Conservation (phyloP, 2,113 vertebrate genomes). For the Geococcyx californianus region DNA sequence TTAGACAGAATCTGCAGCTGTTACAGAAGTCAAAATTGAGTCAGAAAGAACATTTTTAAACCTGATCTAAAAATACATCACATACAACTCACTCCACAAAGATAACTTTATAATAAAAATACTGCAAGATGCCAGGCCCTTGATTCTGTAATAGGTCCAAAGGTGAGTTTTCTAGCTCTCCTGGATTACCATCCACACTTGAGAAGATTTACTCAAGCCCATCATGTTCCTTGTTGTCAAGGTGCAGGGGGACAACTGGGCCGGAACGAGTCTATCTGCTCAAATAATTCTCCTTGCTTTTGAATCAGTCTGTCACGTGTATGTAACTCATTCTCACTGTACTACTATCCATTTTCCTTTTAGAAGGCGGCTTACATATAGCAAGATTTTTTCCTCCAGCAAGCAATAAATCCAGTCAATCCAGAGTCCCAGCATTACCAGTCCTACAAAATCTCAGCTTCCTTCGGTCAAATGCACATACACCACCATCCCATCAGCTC, state of each 20-base stretch:
- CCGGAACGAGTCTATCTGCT: background rate
- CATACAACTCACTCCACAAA: background rate
- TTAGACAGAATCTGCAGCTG: background rate
- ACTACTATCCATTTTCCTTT: background rate
- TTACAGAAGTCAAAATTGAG: background rate
- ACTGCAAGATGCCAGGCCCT: background rate
- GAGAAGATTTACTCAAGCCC: background rate
- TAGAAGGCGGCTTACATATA: background rate
- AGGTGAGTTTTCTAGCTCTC: background rate
- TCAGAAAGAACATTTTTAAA: background rate
- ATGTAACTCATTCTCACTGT: background rate
- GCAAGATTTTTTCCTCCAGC: too few species aligned
- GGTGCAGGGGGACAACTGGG: background rate
- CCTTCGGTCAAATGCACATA: background rate
- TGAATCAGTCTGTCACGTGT: background rate
- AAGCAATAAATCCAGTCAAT: background rate
- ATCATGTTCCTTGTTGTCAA: background rate
- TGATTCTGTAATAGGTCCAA: background rate
- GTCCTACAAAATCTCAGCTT: background rate
- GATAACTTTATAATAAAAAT: background rate
- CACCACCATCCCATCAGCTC: background rate
- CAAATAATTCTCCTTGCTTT: background rate
- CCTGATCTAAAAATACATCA: background rate
- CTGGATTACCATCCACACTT: background rate
- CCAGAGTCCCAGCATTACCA: background rate